These are phyloP conservation scores for Poeciliopsis prolifica DNA, from an alignment of 2,113 vertebrate genomes.

Conservation along the genomic window DNA sequence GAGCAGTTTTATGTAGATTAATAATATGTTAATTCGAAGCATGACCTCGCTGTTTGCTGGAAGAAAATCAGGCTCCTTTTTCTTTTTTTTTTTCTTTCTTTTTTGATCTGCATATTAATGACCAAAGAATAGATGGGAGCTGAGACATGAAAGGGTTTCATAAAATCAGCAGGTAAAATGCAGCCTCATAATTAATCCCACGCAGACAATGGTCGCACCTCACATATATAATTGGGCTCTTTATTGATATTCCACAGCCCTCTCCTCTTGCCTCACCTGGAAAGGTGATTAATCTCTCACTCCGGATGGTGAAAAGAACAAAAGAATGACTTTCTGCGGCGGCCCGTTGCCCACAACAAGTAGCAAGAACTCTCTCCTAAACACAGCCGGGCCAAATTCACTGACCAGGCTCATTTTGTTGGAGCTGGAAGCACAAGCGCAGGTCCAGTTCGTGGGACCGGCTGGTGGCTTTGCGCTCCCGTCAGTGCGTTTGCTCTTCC, in stretches of 20 bases:
- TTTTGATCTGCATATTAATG: slow-evolving; percentile 80
- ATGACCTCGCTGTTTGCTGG: slow-evolving; percentile 75
- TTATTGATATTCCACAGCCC: slow-evolving; percentile 74
- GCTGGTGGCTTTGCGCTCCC: slow-evolving; percentile 42
- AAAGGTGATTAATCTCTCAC: slow-evolving; percentile 68
- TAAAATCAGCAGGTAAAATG: slow-evolving; percentile 77
- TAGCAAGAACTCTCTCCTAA: slow-evolving; percentile 2
- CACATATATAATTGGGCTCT: slow-evolving; percentile 66
- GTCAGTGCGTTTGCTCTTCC: slow-evolving; percentile 75
- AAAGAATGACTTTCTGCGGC: slow-evolving; percentile 13
- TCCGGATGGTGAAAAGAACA: neutral
- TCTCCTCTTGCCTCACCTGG: slow-evolving; percentile 45
- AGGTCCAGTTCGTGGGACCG: slow-evolving; percentile 44
- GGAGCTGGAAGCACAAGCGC: slow-evolving; percentile 57
- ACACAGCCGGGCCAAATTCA: slow-evolving; percentile 64
- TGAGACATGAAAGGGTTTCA: slow-evolving; percentile 75
- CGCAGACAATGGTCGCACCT: slow-evolving; percentile 67
- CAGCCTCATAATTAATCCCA: slow-evolving; percentile 72
- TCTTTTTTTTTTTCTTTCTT: slow-evolving; percentile 46
- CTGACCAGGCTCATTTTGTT: slow-evolving; percentile 68
- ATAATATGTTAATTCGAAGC: slow-evolving; percentile 73
- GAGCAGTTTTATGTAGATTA: slow-evolving; percentile 78
- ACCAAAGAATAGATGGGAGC: slow-evolving; percentile 70
- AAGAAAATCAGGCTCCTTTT: slow-evolving; percentile 59
- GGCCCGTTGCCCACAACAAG: slow-evolving; percentile 23